phyloP scores from a whole-genome alignment of 2,797 vertebrate species.

The Rallus crepitans region DNA sequence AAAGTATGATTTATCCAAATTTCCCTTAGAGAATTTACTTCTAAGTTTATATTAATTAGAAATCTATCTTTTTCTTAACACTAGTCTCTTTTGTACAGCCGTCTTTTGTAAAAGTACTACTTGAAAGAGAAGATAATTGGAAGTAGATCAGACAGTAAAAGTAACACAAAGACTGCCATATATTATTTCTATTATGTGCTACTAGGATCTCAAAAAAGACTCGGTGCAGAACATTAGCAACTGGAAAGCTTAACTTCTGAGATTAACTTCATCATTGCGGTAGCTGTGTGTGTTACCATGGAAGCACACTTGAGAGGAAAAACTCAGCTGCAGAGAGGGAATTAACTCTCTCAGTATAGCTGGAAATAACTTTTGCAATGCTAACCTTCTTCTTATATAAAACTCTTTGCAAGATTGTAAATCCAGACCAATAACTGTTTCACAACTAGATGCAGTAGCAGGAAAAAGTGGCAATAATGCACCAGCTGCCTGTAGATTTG shows the following conservation, averaged over 20 bases:
- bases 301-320: conserved; percentile 23
- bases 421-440: not conserved
- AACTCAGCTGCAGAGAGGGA: not conserved
- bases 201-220: not conserved
- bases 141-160: not conserved
- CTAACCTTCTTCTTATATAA: not conserved
- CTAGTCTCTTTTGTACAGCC: not conserved
- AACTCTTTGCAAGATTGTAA: not conserved
- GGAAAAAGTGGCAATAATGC: not conserved
- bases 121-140: not conserved
- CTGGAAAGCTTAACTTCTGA: not conserved
- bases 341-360: not conserved
- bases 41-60: not conserved
- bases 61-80: not conserved
- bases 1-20: not conserved
- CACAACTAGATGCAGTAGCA: not conserved
- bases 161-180: not conserved
- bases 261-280: not conserved
- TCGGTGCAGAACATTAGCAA: not conserved
- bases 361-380: not conserved
- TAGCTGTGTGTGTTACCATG: conserved; percentile 31
- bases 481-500: not conserved
- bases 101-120: not conserved
- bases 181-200: not conserved
- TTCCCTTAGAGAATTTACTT: not conserved